Conservation (phyloP, 2,113 vertebrate genomes). For the Ailurus styani region DNA sequence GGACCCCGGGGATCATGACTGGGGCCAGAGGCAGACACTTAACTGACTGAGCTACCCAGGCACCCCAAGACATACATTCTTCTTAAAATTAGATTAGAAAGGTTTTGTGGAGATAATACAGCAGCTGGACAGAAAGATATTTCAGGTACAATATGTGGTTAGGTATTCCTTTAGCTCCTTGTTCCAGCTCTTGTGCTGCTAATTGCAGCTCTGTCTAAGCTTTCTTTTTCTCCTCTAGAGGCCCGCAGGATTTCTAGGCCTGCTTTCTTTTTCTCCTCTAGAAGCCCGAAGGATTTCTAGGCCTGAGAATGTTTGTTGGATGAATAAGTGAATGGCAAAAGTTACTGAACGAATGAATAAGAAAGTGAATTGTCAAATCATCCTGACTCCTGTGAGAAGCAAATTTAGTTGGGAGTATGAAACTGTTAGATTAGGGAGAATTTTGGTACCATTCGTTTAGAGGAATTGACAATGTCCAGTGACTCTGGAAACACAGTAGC, state of each 20-base stretch:
- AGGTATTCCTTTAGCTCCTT: background rate
- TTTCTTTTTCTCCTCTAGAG: background rate
- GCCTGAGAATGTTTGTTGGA: background rate
- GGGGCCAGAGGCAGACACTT: background rate
- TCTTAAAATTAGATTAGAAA: conserved; percentile 4
- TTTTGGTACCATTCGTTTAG: background rate
- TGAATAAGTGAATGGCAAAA: background rate
- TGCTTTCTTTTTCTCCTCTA: background rate
- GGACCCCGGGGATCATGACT: background rate
- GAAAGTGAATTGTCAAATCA: background rate
- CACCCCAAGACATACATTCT: background rate
- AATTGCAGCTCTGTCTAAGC: background rate
- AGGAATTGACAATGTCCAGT: background rate
- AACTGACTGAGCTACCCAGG: background rate
- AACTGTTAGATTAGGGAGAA: background rate
- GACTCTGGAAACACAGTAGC: conserved; percentile 5
- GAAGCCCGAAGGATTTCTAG: background rate
- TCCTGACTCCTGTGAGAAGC: background rate
- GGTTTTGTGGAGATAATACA: background rate
- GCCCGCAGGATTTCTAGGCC: background rate
- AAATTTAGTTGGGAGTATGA: background rate
- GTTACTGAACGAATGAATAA: background rate
- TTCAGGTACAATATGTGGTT: background rate
- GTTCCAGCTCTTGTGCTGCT: background rate
- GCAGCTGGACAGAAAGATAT: background rate